Base-by-base conservation (phyloP, 2,113 vertebrate genomes). In the Tichodroma muraria region DNA sequence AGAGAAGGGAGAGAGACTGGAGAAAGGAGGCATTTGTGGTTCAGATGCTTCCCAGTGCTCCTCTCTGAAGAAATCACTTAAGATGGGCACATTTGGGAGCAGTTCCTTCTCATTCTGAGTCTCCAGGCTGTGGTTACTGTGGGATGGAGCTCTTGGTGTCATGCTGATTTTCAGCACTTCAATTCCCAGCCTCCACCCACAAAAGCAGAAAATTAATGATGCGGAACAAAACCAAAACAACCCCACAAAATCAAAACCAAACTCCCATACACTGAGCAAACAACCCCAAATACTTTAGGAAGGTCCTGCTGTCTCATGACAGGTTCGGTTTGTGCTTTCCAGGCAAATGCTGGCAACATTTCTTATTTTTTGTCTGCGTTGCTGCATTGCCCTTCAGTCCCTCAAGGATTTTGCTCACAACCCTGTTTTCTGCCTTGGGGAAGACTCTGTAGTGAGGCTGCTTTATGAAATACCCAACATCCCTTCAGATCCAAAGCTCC, bases 31-130 rank as follows among this genome's bases (percentile, higher is more conserved):
- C 38, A 13, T 6, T 31, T 2, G 0, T 24, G 6, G 23, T 54
- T 27, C 38, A 22, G 49, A 64, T 0, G 3, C 24, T 64, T 76
- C 57, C 27, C 44, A 53, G 31, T 45, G 30, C 10, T 68, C 33
- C 22, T 54, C 13, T 50, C 18, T 28, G 33, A 52, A 80, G n/a
- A 81, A 90, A 65, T 52, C 47, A 57, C 31, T 20, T 13, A 72
- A 42, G 25, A 76, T 0, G 1, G 38, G 10, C 3, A 1, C 7
- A 30, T 65, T 2, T 65, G 8, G 23, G n/a, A 71, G 13, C 18
- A 76, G 13, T 28, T 80, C 33, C 54, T 57, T 22, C 18, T 82
- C 20, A 18, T 49, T 63, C 25, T 6, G 10, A 22, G 20, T 38
- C 24, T 78, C 50, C 18, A 23, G 52, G 40, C 49, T 84, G 38